Conservation (phyloP, 2,797 vertebrate species). For the Natrix natrix region DNA sequence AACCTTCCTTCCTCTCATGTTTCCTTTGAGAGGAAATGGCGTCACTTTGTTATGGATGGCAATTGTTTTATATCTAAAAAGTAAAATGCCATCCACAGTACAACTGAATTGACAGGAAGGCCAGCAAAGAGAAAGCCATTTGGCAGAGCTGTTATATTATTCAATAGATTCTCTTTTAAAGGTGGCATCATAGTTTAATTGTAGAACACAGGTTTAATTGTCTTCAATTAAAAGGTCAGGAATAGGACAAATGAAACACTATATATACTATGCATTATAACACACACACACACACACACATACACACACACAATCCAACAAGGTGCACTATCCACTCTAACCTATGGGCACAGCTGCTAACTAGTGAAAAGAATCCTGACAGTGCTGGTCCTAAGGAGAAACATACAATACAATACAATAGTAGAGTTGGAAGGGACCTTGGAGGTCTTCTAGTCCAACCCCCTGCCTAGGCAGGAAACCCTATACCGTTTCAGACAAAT, state of each 20-base stretch:
- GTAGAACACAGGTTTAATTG: neutral
- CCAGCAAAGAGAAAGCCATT: slow-evolving; percentile 47
- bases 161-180: neutral
- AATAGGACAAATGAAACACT: neutral
- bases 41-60: slow-evolving; percentile 55
- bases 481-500: too few species aligned
- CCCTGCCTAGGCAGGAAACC: too few species aligned
- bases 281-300: neutral
- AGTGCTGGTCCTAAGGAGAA: neutral
- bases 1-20: slow-evolving; percentile 69
- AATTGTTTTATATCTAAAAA: slow-evolving; percentile 61
- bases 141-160: neutral
- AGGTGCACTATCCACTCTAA: neutral
- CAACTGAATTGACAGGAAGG: slow-evolving; percentile 49
- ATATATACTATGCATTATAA: neutral
- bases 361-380: neutral
- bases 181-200: neutral
- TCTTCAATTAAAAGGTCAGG: neutral
- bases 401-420: neutral
- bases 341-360: neutral
- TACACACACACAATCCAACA: neutral
- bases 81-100: slow-evolving; percentile 51
- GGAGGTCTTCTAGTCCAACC: too few species aligned
- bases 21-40: slow-evolving; percentile 66
- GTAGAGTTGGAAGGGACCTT: too few species aligned